These are phyloP conservation scores for Cinclus cinclus DNA, from an alignment of 2,113 vertebrate genomes.

Conservation along the genomic window DNA sequence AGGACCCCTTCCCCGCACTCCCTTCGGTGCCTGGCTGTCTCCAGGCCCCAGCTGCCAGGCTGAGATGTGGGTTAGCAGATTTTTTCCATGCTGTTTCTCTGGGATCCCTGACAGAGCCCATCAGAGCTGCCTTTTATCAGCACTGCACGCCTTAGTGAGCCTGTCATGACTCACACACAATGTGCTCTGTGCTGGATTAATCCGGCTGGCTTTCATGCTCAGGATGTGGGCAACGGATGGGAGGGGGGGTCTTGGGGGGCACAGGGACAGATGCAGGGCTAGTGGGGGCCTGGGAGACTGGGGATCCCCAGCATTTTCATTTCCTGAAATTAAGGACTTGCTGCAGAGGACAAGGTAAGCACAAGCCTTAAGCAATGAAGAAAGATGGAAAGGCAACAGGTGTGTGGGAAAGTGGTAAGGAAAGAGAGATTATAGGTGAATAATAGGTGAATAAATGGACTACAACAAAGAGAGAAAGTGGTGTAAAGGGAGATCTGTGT, in stretches of 20 bases:
- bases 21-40: background rate
- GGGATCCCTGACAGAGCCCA: slow-evolving; percentile 68
- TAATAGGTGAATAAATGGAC: slow-evolving; percentile 3
- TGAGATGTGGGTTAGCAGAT: slow-evolving; percentile 62
- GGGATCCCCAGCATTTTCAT: background rate
- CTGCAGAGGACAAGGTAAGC: background rate
- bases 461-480: slow-evolving; percentile 7
- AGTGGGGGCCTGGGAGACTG: rapidly evolving
- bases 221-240: slow-evolving; percentile 40
- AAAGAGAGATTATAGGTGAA: slow-evolving; percentile 19
- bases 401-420: slow-evolving; percentile 5
- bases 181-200: slow-evolving; percentile 84
- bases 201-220: slow-evolving; percentile 74
- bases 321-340: background rate
- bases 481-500: background rate
- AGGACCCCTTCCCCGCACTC: background rate
- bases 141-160: slow-evolving; percentile 85
- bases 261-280: background rate
- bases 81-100: slow-evolving; percentile 62
- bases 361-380: background rate
- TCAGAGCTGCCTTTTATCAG: slow-evolving; percentile 82
- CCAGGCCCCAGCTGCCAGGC: background rate
- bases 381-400: background rate
- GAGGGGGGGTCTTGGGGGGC: background rate
- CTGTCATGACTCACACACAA: slow-evolving; percentile 85